Base-by-base conservation (phyloP, 2,888 invertebrate species). In the Archips xylosteana region DNA sequence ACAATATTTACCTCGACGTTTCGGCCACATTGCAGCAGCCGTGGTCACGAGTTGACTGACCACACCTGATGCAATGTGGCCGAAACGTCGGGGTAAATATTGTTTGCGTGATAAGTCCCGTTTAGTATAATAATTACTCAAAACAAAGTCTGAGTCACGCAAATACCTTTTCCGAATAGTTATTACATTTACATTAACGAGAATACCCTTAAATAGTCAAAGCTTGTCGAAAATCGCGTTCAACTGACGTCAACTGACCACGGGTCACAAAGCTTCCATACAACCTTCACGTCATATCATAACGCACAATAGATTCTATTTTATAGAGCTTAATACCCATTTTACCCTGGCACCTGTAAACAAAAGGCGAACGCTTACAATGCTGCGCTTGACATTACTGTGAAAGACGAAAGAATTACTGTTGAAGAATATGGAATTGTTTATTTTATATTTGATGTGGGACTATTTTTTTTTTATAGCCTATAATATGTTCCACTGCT, bases 191-290 rank as follows among this genome's bases (percentile, higher is more conserved):
- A 75, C 82, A 75, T 1, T 75, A 86, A 80, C 71, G 12, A 1
- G 62, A 90, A 13, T 79, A 64, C 70, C 59, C 64, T 3, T 72
- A 79, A 81, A 75, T 75, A 81, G 82, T 85, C 87, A 87, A 80
- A 85, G 84, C 85, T 87, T 88, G 89, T 90, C 87, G 83, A 80
- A 80, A 87, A 85, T 82, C 85, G 82, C 81, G 82, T 83, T 85
- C 81, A 86, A 86, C 84, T 85, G 86, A 83, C 86, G 82, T 81
- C 80, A 77, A 79, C 79, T 83, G 79, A 83, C 83, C 84, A 80
- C 78, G 76, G 77, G 68, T 77, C 77, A 89, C 88, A 92, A 92
- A 89, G 88, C 79, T 78, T 81, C 82, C 85, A 77, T 76, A 79
- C 51, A 45, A 45, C n/a, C 9, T 34, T 10, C 5, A 10, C n/a